Evolutionary conservation across 2,888 invertebrate species (phyloP), one percentile per base, ranked within the genome.

Genomic region (Hyalella azteca): DNA sequence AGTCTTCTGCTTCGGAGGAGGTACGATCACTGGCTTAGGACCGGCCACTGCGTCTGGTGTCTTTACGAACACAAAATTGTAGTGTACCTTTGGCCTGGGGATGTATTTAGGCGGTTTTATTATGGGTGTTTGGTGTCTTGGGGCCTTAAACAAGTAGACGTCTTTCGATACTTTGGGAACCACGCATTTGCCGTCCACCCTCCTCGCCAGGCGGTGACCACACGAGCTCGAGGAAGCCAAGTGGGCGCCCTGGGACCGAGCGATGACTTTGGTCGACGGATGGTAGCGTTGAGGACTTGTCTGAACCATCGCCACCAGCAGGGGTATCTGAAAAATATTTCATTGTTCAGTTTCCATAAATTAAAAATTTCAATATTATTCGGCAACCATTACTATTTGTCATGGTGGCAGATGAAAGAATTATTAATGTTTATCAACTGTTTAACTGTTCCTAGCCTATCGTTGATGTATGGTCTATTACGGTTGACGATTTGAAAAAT

Each of bases 101-200:
- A 66, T 66, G 66, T 66, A 66, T 36, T 66, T 66, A 19, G 36
- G 66, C 19, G 66, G 66, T 11, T 7, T 26, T 54, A 54, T 13
- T 36, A 66, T 36, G 2, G 15, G 11, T 4, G 13, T 22, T 66
- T 66, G 9, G 36, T 66, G 66, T 19, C 19, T 32, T 19, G 66
- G 66, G 9, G 66, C 66, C 36, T 36, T 66, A 19, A 36, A 66
- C 7, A 66, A 36, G 66, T 66, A 66, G 29, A 66, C 66, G 19
- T 66, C 66, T 36, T 66, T 66, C 19, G 66, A 19, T 19, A 66
- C 66, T 66, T 66, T 66, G 36, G 66, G 66, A 36, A 66, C 66
- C 36, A 66, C 66, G 66, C 66, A 66, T 19, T 66, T 66, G 36
- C 66, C 66, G 66, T 66, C 66, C 29, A 66, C 66, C 36, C 66